Evolutionary conservation across 2,888 invertebrate genomes (phyloP), one percentile per base, ranked within the genome.

Genomic region (Luperina nickerlii): DNA sequence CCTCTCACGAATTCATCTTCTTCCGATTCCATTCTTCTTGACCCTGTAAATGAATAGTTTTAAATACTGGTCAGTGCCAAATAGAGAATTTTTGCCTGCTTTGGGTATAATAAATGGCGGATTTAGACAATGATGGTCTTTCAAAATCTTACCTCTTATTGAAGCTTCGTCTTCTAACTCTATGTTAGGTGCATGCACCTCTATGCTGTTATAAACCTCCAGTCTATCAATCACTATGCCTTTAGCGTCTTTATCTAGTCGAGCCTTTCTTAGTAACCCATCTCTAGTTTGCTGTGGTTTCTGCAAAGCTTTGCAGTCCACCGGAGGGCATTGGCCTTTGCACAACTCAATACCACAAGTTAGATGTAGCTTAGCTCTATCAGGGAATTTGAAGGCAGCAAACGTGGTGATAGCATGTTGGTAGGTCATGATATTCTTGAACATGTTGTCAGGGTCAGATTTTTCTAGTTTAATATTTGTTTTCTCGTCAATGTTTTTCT

Each of bases 371-470:
- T 98, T 97, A 82, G 98, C 98, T 85, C 98, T 97, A 91, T 98
- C 98, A 7, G 98, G 98, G 94, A 98, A 98, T 91, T 98, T 98
- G 91, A 98, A 98, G 8, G 98, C 98, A 1, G 98, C 97, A 95
- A 98, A 98, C 32, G 97, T 98, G 0, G 98, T 97, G 2, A 96
- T 91, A 3, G 97, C 97, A 83, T 97, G 96, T 87, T 97, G 96
- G 81, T 96, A 97, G 0, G 96, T 96, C 97, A 97, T 97, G 54
- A 97, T 95, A 88, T 96, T 95, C 87, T 95, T 96, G 45, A 96
- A 94, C 88, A 95, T 93, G 71, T 93, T 91, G 6, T 96, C 96
- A 0, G 96, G 95, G 77, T 96, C 95, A 3, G 90, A 89, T 85
- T 91, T 95, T n/a, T 93, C 89, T 4, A 92, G 87, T 89, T 95